phyloP scores from a whole-genome alignment of 2,797 vertebrate genomes.

The Rhabdomys pumilio region DNA sequence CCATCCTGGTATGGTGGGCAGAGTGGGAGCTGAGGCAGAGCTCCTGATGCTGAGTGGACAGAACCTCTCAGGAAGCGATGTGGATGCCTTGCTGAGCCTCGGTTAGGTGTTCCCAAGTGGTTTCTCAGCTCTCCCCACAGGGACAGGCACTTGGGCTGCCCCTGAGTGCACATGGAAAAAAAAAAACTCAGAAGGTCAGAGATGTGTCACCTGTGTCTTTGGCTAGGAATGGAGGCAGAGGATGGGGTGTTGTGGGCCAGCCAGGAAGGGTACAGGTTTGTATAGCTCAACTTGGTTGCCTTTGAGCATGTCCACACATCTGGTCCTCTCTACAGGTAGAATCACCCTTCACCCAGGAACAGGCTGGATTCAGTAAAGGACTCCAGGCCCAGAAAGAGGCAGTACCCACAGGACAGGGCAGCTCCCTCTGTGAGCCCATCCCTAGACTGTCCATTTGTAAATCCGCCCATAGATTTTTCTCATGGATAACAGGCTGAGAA shows the following conservation, averaged over 20 bases:
- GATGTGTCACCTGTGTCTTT: not conserved
- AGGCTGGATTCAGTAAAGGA: not conserved
- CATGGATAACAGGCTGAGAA: not conserved
- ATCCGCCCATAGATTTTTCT: not conserved
- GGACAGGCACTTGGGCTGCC: not conserved
- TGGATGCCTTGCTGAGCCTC: too few species aligned
- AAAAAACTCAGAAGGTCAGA: not conserved
- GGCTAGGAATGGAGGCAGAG: not conserved
- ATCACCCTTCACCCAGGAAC: not conserved
- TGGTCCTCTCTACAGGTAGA: accelerated
- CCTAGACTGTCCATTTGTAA: too few species aligned
- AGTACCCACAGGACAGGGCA: too few species aligned
- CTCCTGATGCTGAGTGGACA: accelerated
- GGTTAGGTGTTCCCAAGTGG: accelerated
- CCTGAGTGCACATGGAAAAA: not conserved
- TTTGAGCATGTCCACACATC: too few species aligned
- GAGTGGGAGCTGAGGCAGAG: not conserved
- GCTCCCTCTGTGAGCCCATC: too few species aligned
- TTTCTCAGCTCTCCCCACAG: not conserved
- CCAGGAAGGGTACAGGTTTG: too few species aligned
- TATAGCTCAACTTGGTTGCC: accelerated
- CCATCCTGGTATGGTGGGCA: not conserved
- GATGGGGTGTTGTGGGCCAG: not conserved
- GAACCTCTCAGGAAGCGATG: not conserved
- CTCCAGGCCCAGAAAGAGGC: not conserved